Base-by-base conservation (phyloP, 2,797 vertebrate genomes). In the Hypotaenidia philippensis region DNA sequence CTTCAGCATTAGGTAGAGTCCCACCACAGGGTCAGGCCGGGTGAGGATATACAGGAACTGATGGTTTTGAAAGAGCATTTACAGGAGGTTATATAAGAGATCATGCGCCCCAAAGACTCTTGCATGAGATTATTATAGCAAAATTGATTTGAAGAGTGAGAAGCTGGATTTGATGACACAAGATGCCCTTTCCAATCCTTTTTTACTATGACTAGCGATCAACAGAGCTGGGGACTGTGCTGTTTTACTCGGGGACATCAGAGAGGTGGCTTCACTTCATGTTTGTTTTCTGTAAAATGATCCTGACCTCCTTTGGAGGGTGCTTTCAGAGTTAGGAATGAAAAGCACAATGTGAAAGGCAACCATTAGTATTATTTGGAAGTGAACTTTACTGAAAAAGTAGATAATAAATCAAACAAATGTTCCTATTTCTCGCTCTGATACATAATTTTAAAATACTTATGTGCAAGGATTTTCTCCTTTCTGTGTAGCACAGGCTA, bases 111-210 rank as follows among this genome's bases (percentile, higher is more conserved):
- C 75, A 61, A 77, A 83, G 83, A 66, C 26, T 87, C 74, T 79
- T 85, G 63, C 72, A 61, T 65, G 86, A 90, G 82, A 64, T 91
- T 92, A 83, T 93, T 95, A 72, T 18, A 87, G 82, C 61, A 86
- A 83, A 92, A 95, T 61, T 83, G 78, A 85, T 93, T 84, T 96
- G 88, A 91, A 90, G 88, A 88, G 77, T 76, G 78, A 94, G 94
- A 83, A 88, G 59, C 90, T 94, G 74, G 63, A 96, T 95, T 90
- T 95, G 90, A 68, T 94, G 94, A 61, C 83, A 89, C 81, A 66
- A 56, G 89, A 89, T 89, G 86, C 88, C 90, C 94, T 92, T 90
- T 95, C 50, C 87, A 96, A 96, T 93, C 84, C 79, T 90, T 91
- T 72, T 59, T 95, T 89, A 59, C 69, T 66, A 9, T 70, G 44